Percentiles rank a stretch among this genome's conserved stretches.
These are phyloP conservation scores for Lepus europaeus DNA, from an alignment of 2,113 vertebrate genomes.

Conservation along the genomic window DNA sequence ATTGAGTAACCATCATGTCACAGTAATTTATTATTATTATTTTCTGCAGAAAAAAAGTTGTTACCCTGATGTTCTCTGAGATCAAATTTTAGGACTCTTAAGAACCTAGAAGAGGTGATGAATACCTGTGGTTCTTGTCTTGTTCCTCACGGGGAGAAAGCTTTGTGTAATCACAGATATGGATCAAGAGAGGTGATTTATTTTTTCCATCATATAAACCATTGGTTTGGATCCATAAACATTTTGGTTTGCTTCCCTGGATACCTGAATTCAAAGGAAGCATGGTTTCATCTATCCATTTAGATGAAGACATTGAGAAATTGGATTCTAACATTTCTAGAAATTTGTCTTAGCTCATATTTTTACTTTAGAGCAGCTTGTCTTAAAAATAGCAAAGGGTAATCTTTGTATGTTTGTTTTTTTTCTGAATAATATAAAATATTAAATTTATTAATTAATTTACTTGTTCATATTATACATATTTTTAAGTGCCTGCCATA, in stretches of 20 bases:
- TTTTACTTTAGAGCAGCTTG: constrained; percentile 1
- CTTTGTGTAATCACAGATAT: not conserved
- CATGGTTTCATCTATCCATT: not conserved
- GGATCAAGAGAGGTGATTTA: not conserved
- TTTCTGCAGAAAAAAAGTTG: constrained; percentile 43
- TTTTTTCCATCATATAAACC: constrained; percentile 38
- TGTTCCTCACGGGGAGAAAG: constrained; percentile 13
- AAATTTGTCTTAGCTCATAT: constrained; percentile 22
- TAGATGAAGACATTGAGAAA: constrained; percentile 59
- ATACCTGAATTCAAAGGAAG: not conserved
- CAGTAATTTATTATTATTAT: constrained; percentile 53
- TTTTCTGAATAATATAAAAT: not conserved
- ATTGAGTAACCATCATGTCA: constrained; percentile 44
- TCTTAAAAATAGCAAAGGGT: not conserved
- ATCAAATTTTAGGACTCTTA: constrained; percentile 67
- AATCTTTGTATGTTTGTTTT: constrained; percentile 54
- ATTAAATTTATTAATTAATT: not conserved
- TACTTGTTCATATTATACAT: not conserved
- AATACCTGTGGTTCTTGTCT: constrained; percentile 68
- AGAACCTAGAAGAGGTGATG: constrained; percentile 64
- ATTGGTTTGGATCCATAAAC: not conserved
- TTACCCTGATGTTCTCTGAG: constrained; percentile 53
- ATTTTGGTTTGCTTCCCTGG: not conserved
- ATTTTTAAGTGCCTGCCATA: not conserved
- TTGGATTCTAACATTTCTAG: not conserved